Percentiles rank a stretch among this genome's conserved stretches.
These are phyloP conservation scores for Nomada ferruginata DNA, from an alignment of 2,888 invertebrate species.

Conservation along the genomic window DNA sequence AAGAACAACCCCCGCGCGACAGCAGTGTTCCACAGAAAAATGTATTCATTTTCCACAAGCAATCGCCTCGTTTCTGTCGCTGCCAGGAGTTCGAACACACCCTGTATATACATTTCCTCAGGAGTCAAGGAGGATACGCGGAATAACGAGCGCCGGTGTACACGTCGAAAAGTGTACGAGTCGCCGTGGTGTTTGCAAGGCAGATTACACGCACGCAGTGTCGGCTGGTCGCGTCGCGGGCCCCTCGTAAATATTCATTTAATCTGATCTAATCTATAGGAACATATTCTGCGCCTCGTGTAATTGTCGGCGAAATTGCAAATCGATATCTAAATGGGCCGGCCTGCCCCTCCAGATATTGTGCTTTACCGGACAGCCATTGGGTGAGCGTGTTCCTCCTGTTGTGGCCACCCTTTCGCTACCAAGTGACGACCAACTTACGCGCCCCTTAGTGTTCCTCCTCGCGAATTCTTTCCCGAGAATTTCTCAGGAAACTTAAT, in stretches of 20 bases:
- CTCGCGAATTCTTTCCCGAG: too few species aligned
- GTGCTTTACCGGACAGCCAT: slow-evolving; percentile 64
- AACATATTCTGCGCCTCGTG: slow-evolving; percentile 71
- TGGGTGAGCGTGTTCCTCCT: slow-evolving; percentile 52
- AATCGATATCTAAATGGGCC: slow-evolving; percentile 76
- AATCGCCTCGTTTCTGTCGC: too few species aligned
- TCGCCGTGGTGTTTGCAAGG: slow-evolving; percentile 58
- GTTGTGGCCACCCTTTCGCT: slow-evolving; percentile 29
- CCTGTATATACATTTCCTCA: background rate
- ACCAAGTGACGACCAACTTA: slow-evolving; percentile 53
- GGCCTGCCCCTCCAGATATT: slow-evolving; percentile 62
- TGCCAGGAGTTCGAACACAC: background rate
- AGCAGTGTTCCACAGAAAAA: too few species aligned
- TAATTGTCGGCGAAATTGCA: slow-evolving; percentile 74
- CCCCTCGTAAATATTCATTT: slow-evolving; percentile 75
- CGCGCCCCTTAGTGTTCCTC: background rate
- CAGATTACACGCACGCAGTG: slow-evolving; percentile 63
- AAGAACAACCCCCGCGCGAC: too few species aligned
- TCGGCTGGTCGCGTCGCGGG: slow-evolving; percentile 36
- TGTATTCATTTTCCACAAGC: too few species aligned
- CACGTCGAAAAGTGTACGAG: slow-evolving; percentile 43
- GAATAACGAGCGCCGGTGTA: slow-evolving; percentile 48
- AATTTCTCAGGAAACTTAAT: too few species aligned
- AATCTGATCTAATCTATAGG: slow-evolving; percentile 74
- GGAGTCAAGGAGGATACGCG: slow-evolving; percentile 25